Percentiles rank a stretch among this genome's conserved stretches.
Evolutionary conservation across 2,113 vertebrate genomes (phyloP).

Genomic region (Grammomys surdaster): DNA sequence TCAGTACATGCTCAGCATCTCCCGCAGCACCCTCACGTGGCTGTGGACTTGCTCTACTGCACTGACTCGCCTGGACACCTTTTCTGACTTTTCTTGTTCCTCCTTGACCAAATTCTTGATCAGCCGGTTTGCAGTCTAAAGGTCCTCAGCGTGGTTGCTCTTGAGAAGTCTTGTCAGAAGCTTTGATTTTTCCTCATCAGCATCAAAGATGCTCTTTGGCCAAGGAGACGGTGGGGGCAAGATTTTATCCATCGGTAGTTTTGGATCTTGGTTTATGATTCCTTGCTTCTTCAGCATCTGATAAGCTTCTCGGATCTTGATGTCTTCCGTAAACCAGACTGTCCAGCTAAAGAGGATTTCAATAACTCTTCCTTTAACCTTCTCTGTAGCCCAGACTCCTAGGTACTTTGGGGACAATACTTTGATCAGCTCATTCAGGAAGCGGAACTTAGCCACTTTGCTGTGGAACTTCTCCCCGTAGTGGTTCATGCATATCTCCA

Average conservation of each 20-base stretch:
- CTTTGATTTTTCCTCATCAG: constrained; percentile 94
- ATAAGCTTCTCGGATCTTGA: constrained; percentile 95
- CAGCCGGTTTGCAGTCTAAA: constrained; percentile 93
- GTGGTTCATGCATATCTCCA: constrained; percentile 95
- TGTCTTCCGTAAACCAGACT: constrained; percentile 94
- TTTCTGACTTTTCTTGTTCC: constrained; percentile 94
- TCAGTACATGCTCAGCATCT: constrained; percentile 85
- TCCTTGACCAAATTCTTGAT: constrained; percentile 94
- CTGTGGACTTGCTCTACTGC: constrained; percentile 90
- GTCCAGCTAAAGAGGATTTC: constrained; percentile 96
- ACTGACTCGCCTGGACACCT: constrained; percentile 85
- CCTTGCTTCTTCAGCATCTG: constrained; percentile 97
- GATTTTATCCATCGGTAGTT: constrained; percentile 88
- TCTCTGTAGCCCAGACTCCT: constrained; percentile 91
- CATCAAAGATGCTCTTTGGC: constrained; percentile 91
- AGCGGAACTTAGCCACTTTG: constrained; percentile 94
- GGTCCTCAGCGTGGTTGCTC: constrained; percentile 91
- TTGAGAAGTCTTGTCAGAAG: constrained; percentile 91
- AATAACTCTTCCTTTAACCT: constrained; percentile 91
- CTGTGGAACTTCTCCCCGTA: constrained; percentile 92
- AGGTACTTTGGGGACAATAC: constrained; percentile 94
- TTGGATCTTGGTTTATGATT: constrained; percentile 94
- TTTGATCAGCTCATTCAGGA: constrained; percentile 96
- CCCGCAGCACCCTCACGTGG: constrained; percentile 84
- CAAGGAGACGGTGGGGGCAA: constrained; percentile 92